phyloP scores from a whole-genome alignment of 2,888 invertebrate species.

The Ischnus inquisitorius region DNA sequence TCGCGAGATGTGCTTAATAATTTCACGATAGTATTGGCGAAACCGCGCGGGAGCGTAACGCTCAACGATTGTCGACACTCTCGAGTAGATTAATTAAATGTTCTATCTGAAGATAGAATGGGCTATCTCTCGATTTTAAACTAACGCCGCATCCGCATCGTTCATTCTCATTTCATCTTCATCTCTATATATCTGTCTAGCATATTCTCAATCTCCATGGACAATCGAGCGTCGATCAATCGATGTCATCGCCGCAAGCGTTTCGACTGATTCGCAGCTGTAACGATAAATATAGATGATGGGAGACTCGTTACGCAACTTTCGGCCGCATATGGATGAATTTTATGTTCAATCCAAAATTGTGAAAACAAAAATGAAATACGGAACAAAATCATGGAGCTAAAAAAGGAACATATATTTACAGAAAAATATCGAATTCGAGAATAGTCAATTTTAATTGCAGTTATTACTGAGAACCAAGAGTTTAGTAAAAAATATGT shows the following conservation, averaged over 20 bases:
- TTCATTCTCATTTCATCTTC: conserved; percentile 25
- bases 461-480: no score
- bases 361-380: no score
- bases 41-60: conserved; percentile 53
- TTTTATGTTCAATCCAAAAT: no score
- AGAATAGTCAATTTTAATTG: no score
- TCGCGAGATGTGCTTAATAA: conserved; percentile 61
- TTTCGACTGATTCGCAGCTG: background rate
- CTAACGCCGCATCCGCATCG: conserved; percentile 21
- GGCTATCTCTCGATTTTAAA: conserved; percentile 24
- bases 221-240: conserved; percentile 6
- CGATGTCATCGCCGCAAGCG: background rate
- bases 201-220: background rate
- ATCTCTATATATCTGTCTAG: conserved; percentile 1
- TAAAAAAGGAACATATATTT: background rate
- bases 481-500: background rate
- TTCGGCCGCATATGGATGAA: background rate
- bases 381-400: background rate
- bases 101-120: conserved; percentile 60
- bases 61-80: conserved; percentile 62
- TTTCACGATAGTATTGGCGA: conserved; percentile 64
- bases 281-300: background rate
- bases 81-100: conserved; percentile 62
- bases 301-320: background rate
- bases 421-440: background rate